phyloP scores from a whole-genome alignment of 1,140 invertebrate species.

The Meloidogyne chitwoodi region DNA sequence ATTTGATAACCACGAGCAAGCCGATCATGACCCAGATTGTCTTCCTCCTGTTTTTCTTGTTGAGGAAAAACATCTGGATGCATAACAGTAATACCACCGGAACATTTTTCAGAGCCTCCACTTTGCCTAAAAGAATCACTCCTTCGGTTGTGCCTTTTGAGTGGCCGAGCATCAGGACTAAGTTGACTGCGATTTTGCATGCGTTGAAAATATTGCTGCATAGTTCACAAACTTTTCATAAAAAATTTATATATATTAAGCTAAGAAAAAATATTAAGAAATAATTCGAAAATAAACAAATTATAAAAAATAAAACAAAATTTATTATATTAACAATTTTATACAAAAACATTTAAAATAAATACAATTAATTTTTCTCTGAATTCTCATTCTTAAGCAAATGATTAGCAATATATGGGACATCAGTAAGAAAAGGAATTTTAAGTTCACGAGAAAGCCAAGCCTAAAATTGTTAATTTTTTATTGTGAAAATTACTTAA shows the following conservation, averaged over 20 bases:
- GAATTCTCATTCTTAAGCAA: not conserved
- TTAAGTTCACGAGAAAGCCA: slow-evolving; percentile 50
- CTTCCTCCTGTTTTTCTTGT: slow-evolving; percentile 42
- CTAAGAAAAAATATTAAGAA: too few relatives aligned
- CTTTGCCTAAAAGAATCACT: slow-evolving; percentile 7
- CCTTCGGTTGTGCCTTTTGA: slow-evolving; percentile 2
- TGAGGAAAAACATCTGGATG: slow-evolving; percentile 46
- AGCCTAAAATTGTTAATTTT: not conserved
- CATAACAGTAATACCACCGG: not conserved
- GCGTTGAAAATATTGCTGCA: slow-evolving; percentile 16
- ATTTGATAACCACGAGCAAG: slow-evolving; percentile 27
- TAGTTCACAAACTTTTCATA: not conserved
- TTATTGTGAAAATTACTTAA: not conserved
- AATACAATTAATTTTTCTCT: not conserved
- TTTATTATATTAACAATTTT: too few relatives aligned
- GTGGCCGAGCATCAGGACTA: slow-evolving; percentile 17
- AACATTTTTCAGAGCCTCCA: slow-evolving; percentile 8
- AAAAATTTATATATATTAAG: too few relatives aligned
- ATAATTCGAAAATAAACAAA: too few relatives aligned
- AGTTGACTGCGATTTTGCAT: slow-evolving; percentile 12
- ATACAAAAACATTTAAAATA: not conserved
- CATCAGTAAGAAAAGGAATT: slow-evolving; percentile 56
- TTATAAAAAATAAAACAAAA: too few relatives aligned
- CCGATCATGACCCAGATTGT: slow-evolving; percentile 37
- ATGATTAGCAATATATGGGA: not conserved